phyloP scores from a whole-genome alignment of 2,113 vertebrate genomes.

The Pycnonotus jocosus region DNA sequence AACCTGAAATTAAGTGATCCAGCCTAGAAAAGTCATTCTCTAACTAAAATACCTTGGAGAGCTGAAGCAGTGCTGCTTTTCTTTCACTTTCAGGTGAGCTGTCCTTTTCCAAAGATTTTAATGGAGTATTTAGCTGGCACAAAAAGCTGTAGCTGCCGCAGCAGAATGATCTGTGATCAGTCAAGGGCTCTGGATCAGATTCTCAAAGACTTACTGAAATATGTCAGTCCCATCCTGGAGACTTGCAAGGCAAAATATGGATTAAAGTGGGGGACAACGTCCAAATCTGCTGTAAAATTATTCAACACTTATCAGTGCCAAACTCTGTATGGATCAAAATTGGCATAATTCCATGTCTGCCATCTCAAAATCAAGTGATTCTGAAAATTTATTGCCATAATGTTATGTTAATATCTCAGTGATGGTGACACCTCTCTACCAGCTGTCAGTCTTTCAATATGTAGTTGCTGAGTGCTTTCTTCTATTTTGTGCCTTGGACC shows the following conservation, averaged over 20 bases:
- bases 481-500: not conserved
- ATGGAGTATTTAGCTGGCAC: not conserved
- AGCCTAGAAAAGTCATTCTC: not conserved
- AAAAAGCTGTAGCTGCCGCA: not conserved
- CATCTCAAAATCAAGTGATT: not conserved
- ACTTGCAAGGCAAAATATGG: not conserved
- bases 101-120: not conserved
- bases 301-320: not conserved
- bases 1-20: not conserved
- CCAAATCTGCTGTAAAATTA: not conserved
- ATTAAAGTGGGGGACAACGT: not conserved
- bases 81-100: not conserved
- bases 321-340: not conserved
- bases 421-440: not conserved
- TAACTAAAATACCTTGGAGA: not conserved
- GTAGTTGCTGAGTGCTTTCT: not conserved
- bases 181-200: not conserved
- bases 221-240: not conserved
- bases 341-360: not conserved
- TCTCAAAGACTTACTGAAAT: not conserved
- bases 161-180: not conserved
- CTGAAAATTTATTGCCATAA: not conserved
- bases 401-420: not conserved
- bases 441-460: not conserved
- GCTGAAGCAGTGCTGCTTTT: not conserved